phyloP scores from a whole-genome alignment of 1,140 invertebrate species.

The Sycobia sp. region DNA sequence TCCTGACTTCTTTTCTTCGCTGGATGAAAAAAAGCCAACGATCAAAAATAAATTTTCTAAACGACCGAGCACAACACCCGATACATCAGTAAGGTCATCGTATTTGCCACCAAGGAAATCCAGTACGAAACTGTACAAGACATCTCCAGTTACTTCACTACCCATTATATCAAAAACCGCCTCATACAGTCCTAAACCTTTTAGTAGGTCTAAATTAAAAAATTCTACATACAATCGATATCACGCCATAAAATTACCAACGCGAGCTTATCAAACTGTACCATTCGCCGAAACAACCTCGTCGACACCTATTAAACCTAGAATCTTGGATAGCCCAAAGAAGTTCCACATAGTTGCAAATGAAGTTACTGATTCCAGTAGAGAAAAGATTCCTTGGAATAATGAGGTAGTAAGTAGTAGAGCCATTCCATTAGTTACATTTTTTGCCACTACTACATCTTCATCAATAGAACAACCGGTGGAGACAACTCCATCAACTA shows the following conservation, averaged over 20 bases:
- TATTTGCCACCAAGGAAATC: slow-evolving; percentile 49
- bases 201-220: slow-evolving; percentile 38
- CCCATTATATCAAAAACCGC: slow-evolving; percentile 36
- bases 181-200: slow-evolving; percentile 43
- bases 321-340: slow-evolving; percentile 38
- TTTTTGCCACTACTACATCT: slow-evolving; percentile 64
- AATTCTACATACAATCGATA: slow-evolving; percentile 35
- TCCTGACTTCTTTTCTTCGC: slow-evolving; percentile 78
- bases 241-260: neutral
- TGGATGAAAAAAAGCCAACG: slow-evolving; percentile 59
- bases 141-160: slow-evolving; percentile 49
- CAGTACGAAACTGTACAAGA: slow-evolving; percentile 56
- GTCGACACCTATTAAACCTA: slow-evolving; percentile 36
- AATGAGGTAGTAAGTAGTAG: slow-evolving; percentile 66
- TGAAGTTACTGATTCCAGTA: slow-evolving; percentile 37
- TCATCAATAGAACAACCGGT: slow-evolving; percentile 56
- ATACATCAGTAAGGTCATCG: slow-evolving; percentile 42
- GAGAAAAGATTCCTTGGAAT: slow-evolving; percentile 45
- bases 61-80: slow-evolving; percentile 49
- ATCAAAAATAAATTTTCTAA: slow-evolving; percentile 16
- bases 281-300: slow-evolving; percentile 44
- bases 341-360: slow-evolving; percentile 36
- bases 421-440: slow-evolving; percentile 64
- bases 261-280: neutral
- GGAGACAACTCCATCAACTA: slow-evolving; percentile 51